Percentiles rank a stretch among this genome's conserved stretches.
These are phyloP conservation scores for Geococcyx californianus DNA, from an alignment of 2,113 vertebrate genomes.

Conservation along the genomic window DNA sequence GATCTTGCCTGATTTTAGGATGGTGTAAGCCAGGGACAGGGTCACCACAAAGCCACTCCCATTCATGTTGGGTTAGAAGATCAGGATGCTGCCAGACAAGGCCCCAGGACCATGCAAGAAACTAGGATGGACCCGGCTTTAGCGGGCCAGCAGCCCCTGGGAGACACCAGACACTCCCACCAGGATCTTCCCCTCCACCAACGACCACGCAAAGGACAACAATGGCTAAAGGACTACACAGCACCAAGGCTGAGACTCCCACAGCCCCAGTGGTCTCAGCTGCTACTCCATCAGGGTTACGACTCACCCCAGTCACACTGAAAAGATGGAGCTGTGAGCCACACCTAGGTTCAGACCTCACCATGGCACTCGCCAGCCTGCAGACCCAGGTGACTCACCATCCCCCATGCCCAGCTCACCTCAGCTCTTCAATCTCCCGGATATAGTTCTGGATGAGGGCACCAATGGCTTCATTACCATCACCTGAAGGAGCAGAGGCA, in stretches of 20 bases:
- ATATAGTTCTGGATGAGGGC: constrained; percentile 95
- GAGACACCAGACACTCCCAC: background rate
- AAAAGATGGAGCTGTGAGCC: background rate
- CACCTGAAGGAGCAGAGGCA: constrained; percentile 72
- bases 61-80: background rate
- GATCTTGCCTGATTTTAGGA: background rate
- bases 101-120: accelerated
- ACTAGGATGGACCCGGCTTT: background rate
- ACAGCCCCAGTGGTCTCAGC: background rate
- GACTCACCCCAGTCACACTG: accelerated
- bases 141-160: background rate
- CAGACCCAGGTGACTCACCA: no score
- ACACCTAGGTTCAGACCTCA: background rate
- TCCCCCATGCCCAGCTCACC: constrained; percentile 61
- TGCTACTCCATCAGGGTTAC: background rate
- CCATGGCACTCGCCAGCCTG: accelerated
- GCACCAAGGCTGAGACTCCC: background rate
- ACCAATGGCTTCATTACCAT: constrained; percentile 90
- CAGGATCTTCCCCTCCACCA: background rate
- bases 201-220: background rate
- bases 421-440: constrained; percentile 92
- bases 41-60: background rate
- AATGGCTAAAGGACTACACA: background rate
- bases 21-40: background rate
- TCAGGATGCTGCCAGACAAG: background rate